Evolutionary conservation across 2,113 vertebrate genomes (phyloP).

Genomic region (Ahaetulla prasina): DNA sequence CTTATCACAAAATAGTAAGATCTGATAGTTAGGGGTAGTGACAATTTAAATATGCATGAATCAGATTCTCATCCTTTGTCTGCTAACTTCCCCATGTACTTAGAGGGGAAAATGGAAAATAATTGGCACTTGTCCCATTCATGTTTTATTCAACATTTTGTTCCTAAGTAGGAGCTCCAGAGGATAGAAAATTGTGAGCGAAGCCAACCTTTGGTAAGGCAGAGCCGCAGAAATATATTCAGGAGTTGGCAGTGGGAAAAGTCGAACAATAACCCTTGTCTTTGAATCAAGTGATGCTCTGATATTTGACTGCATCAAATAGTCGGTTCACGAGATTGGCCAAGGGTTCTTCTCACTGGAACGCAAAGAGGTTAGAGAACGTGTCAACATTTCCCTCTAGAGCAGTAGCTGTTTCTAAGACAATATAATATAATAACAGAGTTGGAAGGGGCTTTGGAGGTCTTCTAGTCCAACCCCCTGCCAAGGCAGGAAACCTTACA

Average conservation of each 20-base stretch:
- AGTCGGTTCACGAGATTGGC: not conserved
- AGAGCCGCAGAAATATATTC: not conserved
- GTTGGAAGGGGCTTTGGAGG: too few relatives aligned
- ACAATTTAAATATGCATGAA: not conserved
- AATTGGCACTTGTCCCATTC: not conserved
- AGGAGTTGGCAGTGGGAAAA: not conserved
- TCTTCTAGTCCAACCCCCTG: too few relatives aligned
- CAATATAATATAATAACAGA: too few relatives aligned
- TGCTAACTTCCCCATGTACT: not conserved
- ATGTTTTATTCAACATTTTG: not conserved
- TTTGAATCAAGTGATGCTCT: not conserved
- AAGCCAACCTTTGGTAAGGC: not conserved
- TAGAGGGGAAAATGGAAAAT: not conserved
- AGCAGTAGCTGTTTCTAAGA: not conserved
- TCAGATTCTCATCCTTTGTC: not conserved
- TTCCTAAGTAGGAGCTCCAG: not conserved
- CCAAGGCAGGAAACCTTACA: too few relatives aligned
- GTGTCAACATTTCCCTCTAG: not conserved
- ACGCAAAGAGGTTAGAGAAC: not conserved
- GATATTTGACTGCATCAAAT: not conserved
- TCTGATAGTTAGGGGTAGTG: not conserved
- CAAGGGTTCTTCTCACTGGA: not conserved
- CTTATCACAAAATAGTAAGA: not conserved
- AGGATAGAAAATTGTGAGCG: not conserved
- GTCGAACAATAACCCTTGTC: not conserved